Evolutionary conservation across 2,888 invertebrate species (phyloP), one percentile per base, ranked within the genome.

Genomic region (Dusona sp.): DNA sequence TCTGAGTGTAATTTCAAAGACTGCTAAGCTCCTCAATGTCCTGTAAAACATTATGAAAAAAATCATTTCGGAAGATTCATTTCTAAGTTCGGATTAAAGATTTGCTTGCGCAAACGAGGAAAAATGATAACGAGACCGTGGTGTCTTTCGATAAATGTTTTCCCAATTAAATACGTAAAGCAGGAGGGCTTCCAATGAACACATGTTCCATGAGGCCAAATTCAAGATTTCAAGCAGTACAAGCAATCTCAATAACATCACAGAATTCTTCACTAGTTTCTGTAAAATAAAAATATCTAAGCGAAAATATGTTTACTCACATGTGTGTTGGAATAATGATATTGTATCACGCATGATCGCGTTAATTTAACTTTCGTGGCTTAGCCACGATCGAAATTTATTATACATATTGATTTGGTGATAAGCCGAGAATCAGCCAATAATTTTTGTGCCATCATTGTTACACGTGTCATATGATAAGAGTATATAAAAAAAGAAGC

Each of bases 391-490:
- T 48, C 19, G 8, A 48, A 16, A 29, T 48, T 33, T 19, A 8
- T 22, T 38, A 38, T 25, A 9, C 16, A 29, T n/a, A n/a, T 68
- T 48, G 8, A 70, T 6, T 45, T 45, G 19, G 70, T 29, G 29
- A 29, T 48, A 22, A 73, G 13, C 33, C 22, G 19, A 16, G 11
- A 42, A 36, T 38, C 38, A 74, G 68, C 25, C 38, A 25, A 68
- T 33, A 72, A 25, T 33, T 48, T 72, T n/a, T 11, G 73, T 54
- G 8, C 11, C 13, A 22, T 22, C n/a, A 54, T 72, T 11, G 22
- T 72, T 16, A 57, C 73, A 74, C 73, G 73, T 74, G 73, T 74
- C 38, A 22, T 25, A 36, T 74, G 54, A 74, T 57, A 74, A 57
- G 57, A 57, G 25, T 29, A 11, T 38, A 57, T 22, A 16, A 57